Evolutionary conservation across 1,140 invertebrate species (phyloP).

Genomic region (Teleopsis dalmanni): DNA sequence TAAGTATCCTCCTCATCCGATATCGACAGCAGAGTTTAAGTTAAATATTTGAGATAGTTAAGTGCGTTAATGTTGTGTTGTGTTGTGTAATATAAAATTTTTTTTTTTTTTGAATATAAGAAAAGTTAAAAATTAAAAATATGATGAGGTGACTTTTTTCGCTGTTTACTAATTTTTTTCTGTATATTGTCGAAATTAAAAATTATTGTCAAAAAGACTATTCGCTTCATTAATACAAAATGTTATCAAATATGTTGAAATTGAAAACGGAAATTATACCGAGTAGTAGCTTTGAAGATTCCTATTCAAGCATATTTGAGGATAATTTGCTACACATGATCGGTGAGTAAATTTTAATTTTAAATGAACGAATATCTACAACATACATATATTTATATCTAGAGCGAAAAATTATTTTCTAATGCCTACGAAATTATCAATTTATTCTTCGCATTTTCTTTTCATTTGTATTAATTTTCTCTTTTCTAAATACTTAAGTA

Average conservation of each 20-base stretch:
- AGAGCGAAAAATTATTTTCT: no score
- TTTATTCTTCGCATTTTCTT: no score
- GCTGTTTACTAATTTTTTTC: background rate
- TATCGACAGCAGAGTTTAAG: no score
- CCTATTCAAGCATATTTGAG: slow-evolving; percentile 31
- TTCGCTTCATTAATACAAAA: no score
- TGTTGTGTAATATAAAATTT: background rate
- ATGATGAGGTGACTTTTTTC: background rate
- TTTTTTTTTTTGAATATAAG: background rate
- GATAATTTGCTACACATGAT: slow-evolving; percentile 40
- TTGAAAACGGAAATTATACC: slow-evolving; percentile 41
- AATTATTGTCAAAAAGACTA: no score
- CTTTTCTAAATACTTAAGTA: no score
- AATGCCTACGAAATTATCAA: no score
- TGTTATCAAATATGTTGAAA: slow-evolving; percentile 26
- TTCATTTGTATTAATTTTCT: no score
- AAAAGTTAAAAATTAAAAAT: background rate
- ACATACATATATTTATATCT: no score
- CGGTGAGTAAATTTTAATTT: slow-evolving; percentile 38
- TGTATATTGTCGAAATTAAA: background rate
- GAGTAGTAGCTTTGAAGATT: slow-evolving; percentile 34
- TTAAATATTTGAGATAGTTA: no score
- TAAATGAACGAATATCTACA: no score
- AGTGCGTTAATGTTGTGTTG: background rate
- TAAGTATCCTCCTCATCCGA: no score